These are phyloP conservation scores for Thymelicus lineola DNA, from an alignment of 2,888 invertebrate genomes.

Conservation along the genomic window DNA sequence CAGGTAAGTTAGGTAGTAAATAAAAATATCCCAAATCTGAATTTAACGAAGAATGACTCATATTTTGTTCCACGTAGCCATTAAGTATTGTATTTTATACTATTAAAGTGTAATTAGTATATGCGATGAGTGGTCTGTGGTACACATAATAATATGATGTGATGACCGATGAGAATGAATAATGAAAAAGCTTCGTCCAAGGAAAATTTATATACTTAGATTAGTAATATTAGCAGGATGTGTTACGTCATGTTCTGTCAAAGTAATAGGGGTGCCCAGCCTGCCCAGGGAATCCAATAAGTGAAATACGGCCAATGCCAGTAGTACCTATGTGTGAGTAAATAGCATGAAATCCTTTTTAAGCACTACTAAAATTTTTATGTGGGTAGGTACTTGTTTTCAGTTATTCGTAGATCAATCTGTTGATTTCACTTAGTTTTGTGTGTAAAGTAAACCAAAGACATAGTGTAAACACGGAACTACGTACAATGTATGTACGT, in stretches of 20 bases:
- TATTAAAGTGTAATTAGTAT: slow-evolving; percentile 55
- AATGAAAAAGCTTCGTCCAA: slow-evolving; percentile 39
- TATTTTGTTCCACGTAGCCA: slow-evolving; percentile 51
- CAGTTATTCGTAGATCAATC: background rate
- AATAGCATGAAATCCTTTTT: too few species aligned
- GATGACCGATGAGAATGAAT: slow-evolving; percentile 44
- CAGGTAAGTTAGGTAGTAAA: slow-evolving; percentile 5
- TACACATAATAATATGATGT: slow-evolving; percentile 36
- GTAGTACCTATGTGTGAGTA: background rate
- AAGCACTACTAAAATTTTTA: too few species aligned
- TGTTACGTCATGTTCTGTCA: slow-evolving; percentile 20
- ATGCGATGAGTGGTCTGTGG: slow-evolving; percentile 37
- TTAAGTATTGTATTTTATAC: slow-evolving; percentile 40
- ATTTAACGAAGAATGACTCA: slow-evolving; percentile 55
- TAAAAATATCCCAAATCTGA: slow-evolving; percentile 13
- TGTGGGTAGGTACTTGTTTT: too few species aligned
- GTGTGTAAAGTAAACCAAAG: too few species aligned
- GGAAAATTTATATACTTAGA: slow-evolving; percentile 39
- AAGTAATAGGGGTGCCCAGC: too few species aligned
- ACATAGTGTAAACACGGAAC: slow-evolving; percentile 32
- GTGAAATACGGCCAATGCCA: too few species aligned
- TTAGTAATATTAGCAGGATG: slow-evolving; percentile 29
- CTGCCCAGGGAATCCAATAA: too few species aligned
- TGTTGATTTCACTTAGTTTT: background rate
- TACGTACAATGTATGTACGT: slow-evolving; percentile 6